Evolutionary conservation across 2,797 vertebrate genomes (phyloP).

Genomic region (Peromyscus aztecus): DNA sequence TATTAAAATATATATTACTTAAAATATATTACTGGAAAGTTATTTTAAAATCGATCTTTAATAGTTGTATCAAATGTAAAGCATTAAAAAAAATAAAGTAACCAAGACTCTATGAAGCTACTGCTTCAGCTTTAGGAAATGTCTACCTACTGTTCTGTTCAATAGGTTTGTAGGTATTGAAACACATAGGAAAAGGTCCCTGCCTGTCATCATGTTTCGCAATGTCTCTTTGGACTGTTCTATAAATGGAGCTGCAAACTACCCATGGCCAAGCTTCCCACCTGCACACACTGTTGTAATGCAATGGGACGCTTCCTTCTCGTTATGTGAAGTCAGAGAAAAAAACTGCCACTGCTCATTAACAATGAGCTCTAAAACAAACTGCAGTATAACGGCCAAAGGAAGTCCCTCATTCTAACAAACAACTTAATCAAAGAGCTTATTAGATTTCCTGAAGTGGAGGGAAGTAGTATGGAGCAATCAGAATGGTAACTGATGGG

Average conservation of each 20-base stretch:
- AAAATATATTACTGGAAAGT: conserved; percentile 99
- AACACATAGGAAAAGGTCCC: conserved; percentile 77
- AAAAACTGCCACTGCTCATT: conserved; percentile 20
- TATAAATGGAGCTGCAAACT: conserved; percentile 65
- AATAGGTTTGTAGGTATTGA: conserved; percentile 66
- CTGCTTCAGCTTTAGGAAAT: conserved; percentile 61
- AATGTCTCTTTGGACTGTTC: conserved; percentile 82
- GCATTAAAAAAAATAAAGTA: conserved; percentile 86
- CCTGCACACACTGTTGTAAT: conserved; percentile 8
- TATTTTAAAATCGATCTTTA: conserved; percentile 91
- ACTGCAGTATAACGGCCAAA: conserved; percentile 23
- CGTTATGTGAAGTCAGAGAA: conserved; percentile 34
- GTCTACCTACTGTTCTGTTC: conserved; percentile 41
- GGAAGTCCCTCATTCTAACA: conserved; percentile 19
- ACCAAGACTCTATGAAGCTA: conserved; percentile 77
- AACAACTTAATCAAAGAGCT: conserved; percentile 60
- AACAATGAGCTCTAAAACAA: conserved; percentile 61
- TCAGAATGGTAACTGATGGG: conserved; percentile 38
- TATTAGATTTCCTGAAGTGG: conserved; percentile 39
- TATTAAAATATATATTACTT: conserved; percentile 99
- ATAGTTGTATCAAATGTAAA: conserved; percentile 90
- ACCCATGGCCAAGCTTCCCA: conserved; percentile 57
- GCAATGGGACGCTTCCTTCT: conserved; percentile 29
- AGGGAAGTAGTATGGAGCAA: conserved; percentile 59
- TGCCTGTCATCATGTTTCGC: conserved; percentile 75